These are phyloP conservation scores for Ypsolopha sequella DNA, from an alignment of 2,888 invertebrate species.

Conservation along the genomic window DNA sequence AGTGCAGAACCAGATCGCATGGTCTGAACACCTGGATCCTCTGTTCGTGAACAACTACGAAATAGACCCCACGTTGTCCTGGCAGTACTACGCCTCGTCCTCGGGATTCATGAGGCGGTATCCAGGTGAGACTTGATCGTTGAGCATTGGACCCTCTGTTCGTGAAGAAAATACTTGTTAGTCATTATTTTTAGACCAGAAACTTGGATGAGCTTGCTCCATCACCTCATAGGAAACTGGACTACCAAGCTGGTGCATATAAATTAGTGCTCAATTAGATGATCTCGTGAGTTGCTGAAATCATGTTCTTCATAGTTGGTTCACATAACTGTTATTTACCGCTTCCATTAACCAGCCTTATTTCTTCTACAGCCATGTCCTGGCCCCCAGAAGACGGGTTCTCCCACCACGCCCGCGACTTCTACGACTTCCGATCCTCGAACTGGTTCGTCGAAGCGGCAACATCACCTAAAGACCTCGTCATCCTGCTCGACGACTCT, in stretches of 20 bases:
- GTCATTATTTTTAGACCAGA: too few relatives aligned
- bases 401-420: constrained; percentile 82
- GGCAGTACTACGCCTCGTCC: constrained; percentile 99
- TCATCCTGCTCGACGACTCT: constrained; percentile 93
- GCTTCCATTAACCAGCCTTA: background rate
- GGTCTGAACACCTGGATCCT: constrained; percentile 94
- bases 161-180: too few relatives aligned
- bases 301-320: too few relatives aligned
- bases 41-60: constrained; percentile 92
- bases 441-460: constrained; percentile 98
- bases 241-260: too few relatives aligned
- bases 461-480: constrained; percentile 96
- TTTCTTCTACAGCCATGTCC: constrained; percentile 73
- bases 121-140: constrained; percentile 76
- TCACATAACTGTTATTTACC: too few relatives aligned
- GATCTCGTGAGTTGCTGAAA: too few relatives aligned
- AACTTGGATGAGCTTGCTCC: too few relatives aligned
- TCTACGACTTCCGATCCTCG: constrained; percentile 95
- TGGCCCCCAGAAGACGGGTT: constrained; percentile 87
- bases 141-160: too few relatives aligned
- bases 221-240: too few relatives aligned
- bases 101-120: constrained; percentile 94
- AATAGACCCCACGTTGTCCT: constrained; percentile 91
- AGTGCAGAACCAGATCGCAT: constrained; percentile 90
- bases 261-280: too few relatives aligned